These are phyloP conservation scores for Phodopus roborovskii DNA, from an alignment of 2,113 vertebrate species.

Conservation along the genomic window DNA sequence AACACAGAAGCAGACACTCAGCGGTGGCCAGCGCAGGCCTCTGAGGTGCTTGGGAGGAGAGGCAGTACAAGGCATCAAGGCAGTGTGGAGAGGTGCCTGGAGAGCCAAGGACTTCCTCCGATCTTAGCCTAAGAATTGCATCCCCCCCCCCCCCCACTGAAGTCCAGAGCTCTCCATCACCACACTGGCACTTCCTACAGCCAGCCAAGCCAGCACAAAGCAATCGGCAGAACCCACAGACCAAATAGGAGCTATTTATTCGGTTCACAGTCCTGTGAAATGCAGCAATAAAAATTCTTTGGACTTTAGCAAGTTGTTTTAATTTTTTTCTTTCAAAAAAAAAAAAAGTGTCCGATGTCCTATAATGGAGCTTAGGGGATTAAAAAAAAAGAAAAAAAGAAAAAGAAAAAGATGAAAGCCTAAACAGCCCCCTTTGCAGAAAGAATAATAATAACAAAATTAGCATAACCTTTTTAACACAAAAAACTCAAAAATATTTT, in stretches of 20 bases:
- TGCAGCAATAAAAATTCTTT: constrained; percentile 99
- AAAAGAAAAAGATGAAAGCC: constrained; percentile 77
- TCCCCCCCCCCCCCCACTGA: not conserved
- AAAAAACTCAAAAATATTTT: constrained; percentile 86
- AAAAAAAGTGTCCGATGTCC: constrained; percentile 88
- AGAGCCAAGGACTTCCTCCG: not conserved
- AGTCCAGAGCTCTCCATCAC: not conserved
- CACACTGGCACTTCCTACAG: constrained; percentile 61
- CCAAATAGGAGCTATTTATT: constrained; percentile 93
- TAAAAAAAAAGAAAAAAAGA: constrained; percentile 84
- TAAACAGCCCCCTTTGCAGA: constrained; percentile 83
- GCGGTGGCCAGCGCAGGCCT: not conserved
- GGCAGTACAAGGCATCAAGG: not conserved
- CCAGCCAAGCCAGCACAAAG: constrained; percentile 71
- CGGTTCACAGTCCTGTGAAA: constrained; percentile 97
- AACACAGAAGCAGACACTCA: not conserved
- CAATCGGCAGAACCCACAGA: constrained; percentile 84
- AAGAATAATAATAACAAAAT: constrained; percentile 78
- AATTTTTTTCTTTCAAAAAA: constrained; percentile 86
- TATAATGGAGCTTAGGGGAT: constrained; percentile 86
- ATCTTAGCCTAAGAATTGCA: constrained; percentile 3
- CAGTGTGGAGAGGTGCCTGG: accelerated
- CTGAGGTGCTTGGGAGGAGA: not conserved
- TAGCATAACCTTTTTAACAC: constrained; percentile 85
- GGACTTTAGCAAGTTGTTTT: constrained; percentile 95